Evolutionary conservation across 2,888 invertebrate genomes (phyloP), one percentile per base, ranked within the genome.

Genomic region (Tethea ocularis): DNA sequence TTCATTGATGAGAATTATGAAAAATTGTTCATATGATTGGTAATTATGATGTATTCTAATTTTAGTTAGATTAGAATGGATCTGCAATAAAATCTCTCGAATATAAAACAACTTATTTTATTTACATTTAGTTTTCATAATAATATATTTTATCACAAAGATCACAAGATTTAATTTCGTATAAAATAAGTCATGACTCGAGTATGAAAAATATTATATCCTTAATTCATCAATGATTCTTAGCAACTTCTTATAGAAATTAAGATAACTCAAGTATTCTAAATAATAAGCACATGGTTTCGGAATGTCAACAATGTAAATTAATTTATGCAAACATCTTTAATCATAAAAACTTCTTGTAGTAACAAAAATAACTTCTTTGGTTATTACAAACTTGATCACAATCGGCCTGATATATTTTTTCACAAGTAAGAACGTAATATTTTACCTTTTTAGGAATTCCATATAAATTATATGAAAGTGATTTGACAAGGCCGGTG

Each of bases 41-140:
- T n/a, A n/a, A n/a, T n/a, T n/a, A n/a, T n/a, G n/a, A n/a, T n/a
- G n/a, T n/a, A n/a, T n/a, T n/a, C n/a, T n/a, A n/a, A n/a, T n/a
- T n/a, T n/a, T n/a, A n/a, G n/a, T n/a, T n/a, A n/a, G n/a, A 26
- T 29, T 53, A 22, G 6, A 29, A 29, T 8, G 7, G 29, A 29
- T 33, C 33, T 13, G 6, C 6, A 33, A 54, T 33, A 54, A 29
- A 33, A 36, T 10, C 17, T 10, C 20, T 33, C 33, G 17, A 38
- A 22, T n/a, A 46, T 22, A 13, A 57, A 58, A 54, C 57, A 20
- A 61, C 55, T 41, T 51, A 56, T 52, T n/a, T 15, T 52, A 17
- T 41, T 51, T 51, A 53, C 33, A 57, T 57, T 54, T 57, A 61
- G 54, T 56, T 51, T 46, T 46, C 58, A 58, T 58, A 57, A 58